Evolutionary conservation across 2,888 invertebrate genomes (phyloP).

Genomic region (Hipparchia semele): DNA sequence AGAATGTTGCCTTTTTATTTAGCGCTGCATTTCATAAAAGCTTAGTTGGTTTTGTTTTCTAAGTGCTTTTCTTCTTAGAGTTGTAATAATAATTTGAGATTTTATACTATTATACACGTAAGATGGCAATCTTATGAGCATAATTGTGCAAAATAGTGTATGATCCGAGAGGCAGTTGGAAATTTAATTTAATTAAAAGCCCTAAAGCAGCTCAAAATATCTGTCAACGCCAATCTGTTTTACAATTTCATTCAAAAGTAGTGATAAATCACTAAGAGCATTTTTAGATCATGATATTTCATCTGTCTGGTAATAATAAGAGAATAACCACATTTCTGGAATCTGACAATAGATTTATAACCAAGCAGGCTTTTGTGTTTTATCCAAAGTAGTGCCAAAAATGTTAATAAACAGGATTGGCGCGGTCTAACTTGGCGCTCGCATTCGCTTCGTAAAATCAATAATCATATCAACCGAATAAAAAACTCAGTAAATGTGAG

Average conservation of each 20-base stretch:
- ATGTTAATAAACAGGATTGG: conserved; percentile 10
- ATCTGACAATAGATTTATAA: conserved; percentile 4
- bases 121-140: background rate
- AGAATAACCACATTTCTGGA: background rate
- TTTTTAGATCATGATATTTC: background rate
- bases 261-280: background rate
- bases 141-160: background rate
- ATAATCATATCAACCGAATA: background rate
- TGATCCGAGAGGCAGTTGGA: background rate
- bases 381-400: conserved; percentile 17
- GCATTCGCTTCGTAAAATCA: conserved; percentile 12
- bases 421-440: conserved; percentile 7
- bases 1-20: conserved; percentile 24
- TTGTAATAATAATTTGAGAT: background rate
- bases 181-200: background rate
- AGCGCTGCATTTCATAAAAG: conserved; percentile 6
- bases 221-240: too few relatives aligned
- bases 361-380: conserved; percentile 7
- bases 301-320: background rate
- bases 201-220: too few relatives aligned
- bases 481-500: too few relatives aligned
- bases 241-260: too few relatives aligned
- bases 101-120: too few relatives aligned
- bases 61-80: background rate
- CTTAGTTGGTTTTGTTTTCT: conserved; percentile 3